phyloP scores from a whole-genome alignment of 2,797 vertebrate species.

The Xiphophorus birchmanni region DNA sequence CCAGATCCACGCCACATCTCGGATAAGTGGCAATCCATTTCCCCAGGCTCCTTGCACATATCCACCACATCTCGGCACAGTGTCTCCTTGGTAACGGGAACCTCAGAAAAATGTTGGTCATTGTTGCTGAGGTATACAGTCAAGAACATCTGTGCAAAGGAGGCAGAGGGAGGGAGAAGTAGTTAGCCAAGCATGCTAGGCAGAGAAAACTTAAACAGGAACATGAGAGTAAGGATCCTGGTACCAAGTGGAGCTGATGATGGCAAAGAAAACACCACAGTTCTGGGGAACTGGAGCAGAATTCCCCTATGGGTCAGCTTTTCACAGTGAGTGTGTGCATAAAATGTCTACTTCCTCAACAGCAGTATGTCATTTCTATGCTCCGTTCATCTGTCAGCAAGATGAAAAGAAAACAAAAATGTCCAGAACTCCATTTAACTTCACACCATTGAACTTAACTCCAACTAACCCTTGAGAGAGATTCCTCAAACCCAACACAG shows the following conservation, averaged over 20 bases:
- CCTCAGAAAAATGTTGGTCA: constrained; percentile 98
- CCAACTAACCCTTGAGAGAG: constrained; percentile 51
- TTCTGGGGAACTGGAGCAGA: constrained; percentile 20
- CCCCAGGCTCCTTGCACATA: constrained; percentile 94
- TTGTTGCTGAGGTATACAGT: constrained; percentile 99
- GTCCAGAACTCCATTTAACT: constrained; percentile 50
- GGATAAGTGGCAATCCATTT: constrained; percentile 90
- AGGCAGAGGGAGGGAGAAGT: not conserved
- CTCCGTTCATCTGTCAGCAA: constrained; percentile 51
- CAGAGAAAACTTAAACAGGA: constrained; percentile 11
- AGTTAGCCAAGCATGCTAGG: constrained; percentile 18
- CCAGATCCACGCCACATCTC: constrained; percentile 96
- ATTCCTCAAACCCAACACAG: constrained; percentile 10
- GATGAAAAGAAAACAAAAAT: constrained; percentile 32
- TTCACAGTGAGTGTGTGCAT: not conserved
- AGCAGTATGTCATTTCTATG: constrained; percentile 32
- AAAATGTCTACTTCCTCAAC: constrained; percentile 27
- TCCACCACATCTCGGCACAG: constrained; percentile 94
- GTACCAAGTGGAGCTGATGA: constrained; percentile 10
- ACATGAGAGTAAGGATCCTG: constrained; percentile 8
- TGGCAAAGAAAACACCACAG: constrained; percentile 14
- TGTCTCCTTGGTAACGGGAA: constrained; percentile 94
- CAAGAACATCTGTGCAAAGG: constrained; percentile 89
- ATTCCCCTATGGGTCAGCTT: constrained; percentile 11
- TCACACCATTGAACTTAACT: constrained; percentile 38